These are phyloP conservation scores for Anoplopoma fimbria DNA, from an alignment of 2,113 vertebrate species.

Conservation along the genomic window DNA sequence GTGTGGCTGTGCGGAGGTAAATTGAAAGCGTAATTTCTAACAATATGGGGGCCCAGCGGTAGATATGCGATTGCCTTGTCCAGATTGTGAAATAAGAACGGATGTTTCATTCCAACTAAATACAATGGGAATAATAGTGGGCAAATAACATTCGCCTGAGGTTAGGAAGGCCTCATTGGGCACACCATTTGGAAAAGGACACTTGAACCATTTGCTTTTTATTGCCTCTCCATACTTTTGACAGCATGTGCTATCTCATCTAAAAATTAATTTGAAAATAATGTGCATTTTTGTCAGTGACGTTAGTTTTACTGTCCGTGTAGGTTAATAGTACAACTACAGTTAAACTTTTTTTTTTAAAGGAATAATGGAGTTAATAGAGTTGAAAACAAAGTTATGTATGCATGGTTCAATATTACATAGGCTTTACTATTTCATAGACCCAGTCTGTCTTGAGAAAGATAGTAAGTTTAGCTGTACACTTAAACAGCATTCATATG, in stretches of 20 bases:
- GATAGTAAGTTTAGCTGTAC: constrained; percentile 15
- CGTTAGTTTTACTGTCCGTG: constrained; percentile 26
- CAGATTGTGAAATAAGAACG: constrained; percentile 81
- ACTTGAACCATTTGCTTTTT: constrained; percentile 64
- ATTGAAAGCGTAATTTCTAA: constrained; percentile 86
- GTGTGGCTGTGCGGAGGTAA: constrained; percentile 61
- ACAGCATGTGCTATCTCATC: constrained; percentile 58
- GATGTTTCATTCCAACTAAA: constrained; percentile 78
- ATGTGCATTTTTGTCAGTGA: constrained; percentile 47
- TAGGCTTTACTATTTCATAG: neutral
- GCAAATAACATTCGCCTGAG: constrained; percentile 78
- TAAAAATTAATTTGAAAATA: constrained; percentile 72
- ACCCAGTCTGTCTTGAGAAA: neutral
- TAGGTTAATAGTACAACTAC: neutral
- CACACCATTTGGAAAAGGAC: constrained; percentile 73
- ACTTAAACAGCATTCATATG: constrained; percentile 21
- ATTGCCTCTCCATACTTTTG: constrained; percentile 54
- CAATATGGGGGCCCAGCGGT: constrained; percentile 78
- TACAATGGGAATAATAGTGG: constrained; percentile 76
- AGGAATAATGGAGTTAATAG: neutral
- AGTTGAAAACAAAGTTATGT: neutral
- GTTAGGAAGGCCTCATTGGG: constrained; percentile 78
- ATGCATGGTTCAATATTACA: neutral
- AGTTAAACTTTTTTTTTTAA: constrained; percentile 13
- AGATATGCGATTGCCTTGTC: constrained; percentile 75